Conservation (phyloP, 1,140 invertebrate species). For the Coelopa frigida region DNA sequence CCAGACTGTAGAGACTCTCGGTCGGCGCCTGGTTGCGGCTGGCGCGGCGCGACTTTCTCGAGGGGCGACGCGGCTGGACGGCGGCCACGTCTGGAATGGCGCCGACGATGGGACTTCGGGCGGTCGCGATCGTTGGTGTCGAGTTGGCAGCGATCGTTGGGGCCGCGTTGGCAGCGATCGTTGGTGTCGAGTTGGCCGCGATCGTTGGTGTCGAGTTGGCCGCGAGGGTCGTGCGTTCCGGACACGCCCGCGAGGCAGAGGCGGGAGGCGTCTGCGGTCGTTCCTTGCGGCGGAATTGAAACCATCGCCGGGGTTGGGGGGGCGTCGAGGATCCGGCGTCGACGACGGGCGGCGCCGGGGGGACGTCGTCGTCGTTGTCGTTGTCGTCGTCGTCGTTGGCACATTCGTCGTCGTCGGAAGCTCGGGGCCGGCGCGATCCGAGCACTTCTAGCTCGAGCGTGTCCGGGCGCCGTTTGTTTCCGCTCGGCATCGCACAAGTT, state of each 20-base stretch:
- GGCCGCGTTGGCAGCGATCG: constrained; percentile 3
- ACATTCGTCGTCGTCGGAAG: constrained; percentile 6
- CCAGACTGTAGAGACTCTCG: constrained; percentile 11
- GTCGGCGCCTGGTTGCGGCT: constrained; percentile 9
- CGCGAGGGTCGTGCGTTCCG: neutral
- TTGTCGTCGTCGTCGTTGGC: neutral
- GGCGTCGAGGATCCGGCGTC: neutral
- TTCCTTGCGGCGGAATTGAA: constrained; percentile 13
- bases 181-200: constrained; percentile 7
- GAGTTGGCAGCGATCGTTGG: constrained; percentile 7
- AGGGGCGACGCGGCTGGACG: neutral
- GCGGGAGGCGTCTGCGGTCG: too few species aligned
- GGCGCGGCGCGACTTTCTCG: too few species aligned
- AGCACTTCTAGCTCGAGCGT: constrained; percentile 34
- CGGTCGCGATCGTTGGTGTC: constrained; percentile 4
- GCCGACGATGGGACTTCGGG: neutral
- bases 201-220: neutral
- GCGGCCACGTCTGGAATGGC: constrained; percentile 3
- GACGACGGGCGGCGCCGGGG: neutral
- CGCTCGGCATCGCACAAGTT: constrained; percentile 22
- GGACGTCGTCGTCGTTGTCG: constrained; percentile 5
- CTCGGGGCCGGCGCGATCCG: constrained; percentile 5
- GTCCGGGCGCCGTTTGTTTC: constrained; percentile 26
- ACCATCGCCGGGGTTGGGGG: constrained; percentile 9
- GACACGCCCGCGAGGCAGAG: neutral